phyloP scores from a whole-genome alignment of 1,140 invertebrate species.

The Hyles euphorbiae region DNA sequence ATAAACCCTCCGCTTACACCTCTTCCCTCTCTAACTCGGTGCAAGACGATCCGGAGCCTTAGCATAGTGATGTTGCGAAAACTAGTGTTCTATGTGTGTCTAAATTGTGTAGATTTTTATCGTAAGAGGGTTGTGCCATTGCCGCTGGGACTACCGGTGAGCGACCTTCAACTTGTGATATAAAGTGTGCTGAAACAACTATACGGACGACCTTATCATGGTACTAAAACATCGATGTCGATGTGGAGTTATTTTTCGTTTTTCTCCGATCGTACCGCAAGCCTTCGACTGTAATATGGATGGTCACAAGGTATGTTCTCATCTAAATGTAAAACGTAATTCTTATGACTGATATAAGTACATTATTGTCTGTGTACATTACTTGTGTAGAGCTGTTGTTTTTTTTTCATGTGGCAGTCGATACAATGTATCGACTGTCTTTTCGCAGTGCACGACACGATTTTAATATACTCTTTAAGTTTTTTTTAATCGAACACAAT shows the following conservation, averaged over 20 bases:
- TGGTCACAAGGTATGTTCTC: constrained; percentile 51
- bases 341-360: constrained; percentile 55
- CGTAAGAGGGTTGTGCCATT: constrained; percentile 53
- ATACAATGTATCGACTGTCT: constrained; percentile 1
- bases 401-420: not conserved
- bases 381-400: constrained; percentile 4
- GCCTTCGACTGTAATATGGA: constrained; percentile 22
- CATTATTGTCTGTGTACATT: constrained; percentile 25
- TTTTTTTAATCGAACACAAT: not conserved
- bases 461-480: constrained; percentile 5
- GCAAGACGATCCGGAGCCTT: constrained; percentile 25
- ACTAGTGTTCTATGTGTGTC: constrained; percentile 64
- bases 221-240: constrained; percentile 26
- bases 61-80: constrained; percentile 51
- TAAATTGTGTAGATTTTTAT: constrained; percentile 57
- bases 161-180: constrained; percentile 34
- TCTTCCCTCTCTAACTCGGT: constrained; percentile 1
- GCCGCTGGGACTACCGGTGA: constrained; percentile 24
- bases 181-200: constrained; percentile 38
- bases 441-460: not conserved
- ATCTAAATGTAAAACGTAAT: constrained; percentile 31
- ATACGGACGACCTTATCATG: constrained; percentile 12
- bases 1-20: constrained; percentile 44
- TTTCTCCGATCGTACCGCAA: constrained; percentile 9
- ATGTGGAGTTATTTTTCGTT: constrained; percentile 17